Conservation (phyloP, 53 echinoderm and acorn worm genomes). For the Paelopatides confundens region DNA sequence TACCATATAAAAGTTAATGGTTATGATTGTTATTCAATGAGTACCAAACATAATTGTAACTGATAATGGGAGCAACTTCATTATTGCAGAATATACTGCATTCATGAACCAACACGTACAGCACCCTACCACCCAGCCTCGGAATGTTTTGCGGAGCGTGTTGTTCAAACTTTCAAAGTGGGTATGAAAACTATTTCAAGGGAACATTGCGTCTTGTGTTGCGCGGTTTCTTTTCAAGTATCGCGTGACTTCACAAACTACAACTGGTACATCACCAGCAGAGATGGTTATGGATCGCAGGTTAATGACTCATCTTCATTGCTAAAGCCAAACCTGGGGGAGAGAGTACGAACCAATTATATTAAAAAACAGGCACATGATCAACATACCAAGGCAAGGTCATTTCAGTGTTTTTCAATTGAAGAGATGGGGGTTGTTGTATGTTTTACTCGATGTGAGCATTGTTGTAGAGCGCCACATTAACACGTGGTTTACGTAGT, state of each 20-base stretch:
- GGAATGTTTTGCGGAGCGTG: slow-evolving; percentile 67
- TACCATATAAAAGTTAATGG: too few relatives aligned
- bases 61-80: slow-evolving; percentile 55
- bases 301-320: slow-evolving; percentile 49
- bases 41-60: slow-evolving; percentile 51
- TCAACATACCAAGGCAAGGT: too few relatives aligned
- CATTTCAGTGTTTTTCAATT: too few relatives aligned
- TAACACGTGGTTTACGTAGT: too few relatives aligned
- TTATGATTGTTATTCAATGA: too few relatives aligned
- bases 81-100: neutral
- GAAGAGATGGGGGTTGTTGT: too few relatives aligned
- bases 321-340: slow-evolving; percentile 55
- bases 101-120: slow-evolving; percentile 48
- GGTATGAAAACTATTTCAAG: slow-evolving; percentile 19
- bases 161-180: slow-evolving; percentile 55
- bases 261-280: slow-evolving; percentile 52
- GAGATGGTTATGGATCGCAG: slow-evolving; percentile 64
- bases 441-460: too few relatives aligned
- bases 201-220: slow-evolving; percentile 44
- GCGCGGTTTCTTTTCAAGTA: slow-evolving; percentile 51
- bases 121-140: slow-evolving; percentile 65
- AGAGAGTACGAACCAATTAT: slow-evolving; percentile 10
- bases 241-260: slow-evolving; percentile 59
- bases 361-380: slow-evolving; percentile 44
- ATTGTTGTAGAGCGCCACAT: too few relatives aligned